Percentiles rank a stretch among this genome's conserved stretches.
Evolutionary conservation across 1,140 invertebrate species (phyloP).

Genomic region (Drosophila watanabei): DNA sequence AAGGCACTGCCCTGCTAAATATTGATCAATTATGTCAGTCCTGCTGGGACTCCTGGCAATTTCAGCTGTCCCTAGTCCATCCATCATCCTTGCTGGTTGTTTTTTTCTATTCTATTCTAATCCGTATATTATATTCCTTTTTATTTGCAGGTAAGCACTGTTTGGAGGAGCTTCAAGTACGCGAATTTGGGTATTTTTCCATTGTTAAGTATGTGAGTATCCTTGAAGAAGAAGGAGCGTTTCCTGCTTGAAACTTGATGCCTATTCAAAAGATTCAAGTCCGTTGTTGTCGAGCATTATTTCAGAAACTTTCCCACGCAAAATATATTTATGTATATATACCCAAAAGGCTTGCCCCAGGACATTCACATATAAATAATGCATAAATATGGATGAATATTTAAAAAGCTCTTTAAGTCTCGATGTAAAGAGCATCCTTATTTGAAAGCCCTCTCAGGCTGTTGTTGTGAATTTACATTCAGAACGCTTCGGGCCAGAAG

Average conservation of each 20-base stretch:
- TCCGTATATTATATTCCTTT: slow-evolving; percentile 27
- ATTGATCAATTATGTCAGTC: slow-evolving; percentile 70
- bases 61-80: slow-evolving; percentile 46
- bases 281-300: slow-evolving; percentile 11
- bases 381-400: slow-evolving; percentile 32
- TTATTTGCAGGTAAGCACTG: slow-evolving; percentile 69
- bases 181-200: slow-evolving; percentile 10
- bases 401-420: slow-evolving; percentile 28
- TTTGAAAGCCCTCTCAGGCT: slow-evolving; percentile 13
- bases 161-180: slow-evolving; percentile 23
- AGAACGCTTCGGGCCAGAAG: not conserved
- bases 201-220: slow-evolving; percentile 31
- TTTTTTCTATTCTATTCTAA: slow-evolving; percentile 45
- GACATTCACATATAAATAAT: slow-evolving; percentile 15
- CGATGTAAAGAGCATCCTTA: slow-evolving; percentile 19
- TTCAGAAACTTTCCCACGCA: slow-evolving; percentile 55
- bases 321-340: not conserved
- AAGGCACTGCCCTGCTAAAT: slow-evolving; percentile 62
- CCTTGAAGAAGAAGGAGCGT: slow-evolving; percentile 15
- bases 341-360: slow-evolving; percentile 1
- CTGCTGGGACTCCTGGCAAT: slow-evolving; percentile 34
- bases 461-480: slow-evolving; percentile 39
- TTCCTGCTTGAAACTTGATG: slow-evolving; percentile 75
- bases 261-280: slow-evolving; percentile 50
- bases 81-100: slow-evolving; percentile 24